These are phyloP conservation scores for Microchrysa polita DNA, from an alignment of 2,888 invertebrate genomes.

Conservation along the genomic window DNA sequence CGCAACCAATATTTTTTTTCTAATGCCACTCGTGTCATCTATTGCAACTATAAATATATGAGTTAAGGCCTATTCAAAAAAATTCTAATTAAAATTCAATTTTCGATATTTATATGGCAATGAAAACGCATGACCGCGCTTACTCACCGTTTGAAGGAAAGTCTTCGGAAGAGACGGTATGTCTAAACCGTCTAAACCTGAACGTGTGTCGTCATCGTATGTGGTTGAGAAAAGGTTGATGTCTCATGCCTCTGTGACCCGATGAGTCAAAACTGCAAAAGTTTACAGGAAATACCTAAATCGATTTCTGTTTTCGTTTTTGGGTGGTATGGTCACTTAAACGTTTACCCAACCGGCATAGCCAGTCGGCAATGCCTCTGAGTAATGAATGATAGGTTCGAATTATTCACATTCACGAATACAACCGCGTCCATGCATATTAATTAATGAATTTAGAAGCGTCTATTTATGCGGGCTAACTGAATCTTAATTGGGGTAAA, in stretches of 20 bases:
- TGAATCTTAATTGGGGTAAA: neutral
- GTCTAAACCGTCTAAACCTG: neutral
- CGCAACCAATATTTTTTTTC: neutral
- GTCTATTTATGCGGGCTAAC: neutral
- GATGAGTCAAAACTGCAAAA: constrained; percentile 25
- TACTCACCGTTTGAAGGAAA: neutral
- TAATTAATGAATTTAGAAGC: neutral
- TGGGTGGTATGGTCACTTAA: too few relatives aligned
- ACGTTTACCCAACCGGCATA: too few relatives aligned
- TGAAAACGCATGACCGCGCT: neutral
- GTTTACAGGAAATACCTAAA: constrained; percentile 16
- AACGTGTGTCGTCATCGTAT: neutral
- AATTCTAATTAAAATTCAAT: neutral
- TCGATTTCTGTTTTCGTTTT: neutral
- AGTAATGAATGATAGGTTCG: neutral
- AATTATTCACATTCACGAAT: too few relatives aligned
- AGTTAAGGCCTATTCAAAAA: neutral
- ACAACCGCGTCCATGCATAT: neutral
- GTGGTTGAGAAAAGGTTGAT: neutral
- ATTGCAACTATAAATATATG: neutral
- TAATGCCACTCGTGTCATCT: neutral
- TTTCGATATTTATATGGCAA: neutral
- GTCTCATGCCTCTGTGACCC: neutral
- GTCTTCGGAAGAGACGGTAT: neutral
- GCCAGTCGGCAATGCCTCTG: too few relatives aligned